phyloP scores from a whole-genome alignment of 1,140 invertebrate species.

The Trachymyrmex septentrionalis region DNA sequence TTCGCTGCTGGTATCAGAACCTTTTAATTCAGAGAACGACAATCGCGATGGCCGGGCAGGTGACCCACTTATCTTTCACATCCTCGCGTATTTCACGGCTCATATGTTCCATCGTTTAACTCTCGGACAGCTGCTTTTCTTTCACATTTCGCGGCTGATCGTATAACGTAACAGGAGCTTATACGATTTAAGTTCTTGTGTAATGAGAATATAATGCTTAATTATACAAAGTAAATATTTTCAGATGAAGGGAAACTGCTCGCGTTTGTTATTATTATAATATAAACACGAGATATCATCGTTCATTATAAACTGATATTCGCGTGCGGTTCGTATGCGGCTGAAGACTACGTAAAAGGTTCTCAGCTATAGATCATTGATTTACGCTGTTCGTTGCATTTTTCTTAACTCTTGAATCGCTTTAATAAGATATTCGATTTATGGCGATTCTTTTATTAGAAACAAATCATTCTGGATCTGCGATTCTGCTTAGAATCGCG shows the following conservation, averaged over 20 bases:
- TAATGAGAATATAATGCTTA: constrained; percentile 20
- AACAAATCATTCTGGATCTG: constrained; percentile 4
- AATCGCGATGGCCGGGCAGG: neutral
- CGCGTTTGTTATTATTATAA: constrained; percentile 11
- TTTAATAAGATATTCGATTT: constrained; percentile 13
- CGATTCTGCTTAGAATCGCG: neutral
- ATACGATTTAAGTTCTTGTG: neutral
- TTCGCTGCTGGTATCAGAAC: neutral
- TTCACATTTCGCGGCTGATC: neutral
- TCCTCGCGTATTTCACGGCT: constrained; percentile 26
- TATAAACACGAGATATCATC: neutral
- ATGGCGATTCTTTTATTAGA: constrained; percentile 19
- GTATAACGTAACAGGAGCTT: neutral
- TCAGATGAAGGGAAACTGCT: neutral
- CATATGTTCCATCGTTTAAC: constrained; percentile 33
- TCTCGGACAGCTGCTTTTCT: neutral
- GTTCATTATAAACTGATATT: neutral
- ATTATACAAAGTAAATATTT: constrained; percentile 28
- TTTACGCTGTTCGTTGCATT: constrained; percentile 35
- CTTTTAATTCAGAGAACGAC: constrained; percentile 34
- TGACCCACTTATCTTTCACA: constrained; percentile 21
- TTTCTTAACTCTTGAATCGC: constrained; percentile 13
- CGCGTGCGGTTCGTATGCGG: neutral
- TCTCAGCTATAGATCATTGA: neutral
- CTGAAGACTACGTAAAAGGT: neutral